These are phyloP conservation scores for Aricia agestis DNA, from an alignment of 1,140 invertebrate genomes.

Conservation along the genomic window DNA sequence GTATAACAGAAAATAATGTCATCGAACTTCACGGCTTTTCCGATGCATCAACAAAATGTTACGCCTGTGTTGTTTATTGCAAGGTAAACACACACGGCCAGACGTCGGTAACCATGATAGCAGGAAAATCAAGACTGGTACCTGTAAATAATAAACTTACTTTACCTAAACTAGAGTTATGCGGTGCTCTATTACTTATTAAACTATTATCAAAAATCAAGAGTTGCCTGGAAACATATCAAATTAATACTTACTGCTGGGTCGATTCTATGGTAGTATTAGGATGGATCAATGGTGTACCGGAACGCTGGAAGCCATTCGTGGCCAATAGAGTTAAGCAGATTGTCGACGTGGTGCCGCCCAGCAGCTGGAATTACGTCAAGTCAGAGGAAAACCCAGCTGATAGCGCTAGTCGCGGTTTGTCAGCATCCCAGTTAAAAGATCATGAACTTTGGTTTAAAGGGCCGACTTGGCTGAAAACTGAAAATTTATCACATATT, in stretches of 20 bases:
- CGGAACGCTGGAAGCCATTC: conserved; percentile 27
- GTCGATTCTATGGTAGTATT: conserved; percentile 29
- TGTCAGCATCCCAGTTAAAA: conserved; percentile 25
- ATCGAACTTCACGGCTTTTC: no score
- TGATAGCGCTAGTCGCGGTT: conserved; percentile 34
- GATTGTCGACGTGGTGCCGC: conserved; percentile 25
- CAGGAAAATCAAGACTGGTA: conserved; percentile 22
- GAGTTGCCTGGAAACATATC: conserved; percentile 18
- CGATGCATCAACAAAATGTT: conserved; percentile 17
- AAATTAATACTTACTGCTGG: conserved; percentile 27
- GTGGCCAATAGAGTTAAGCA: conserved; percentile 29
- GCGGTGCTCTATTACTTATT: conserved; percentile 19
- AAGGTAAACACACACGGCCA: conserved; percentile 16
- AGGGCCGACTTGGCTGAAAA: conserved; percentile 29
- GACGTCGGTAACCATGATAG: conserved; percentile 18
- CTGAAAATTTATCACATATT: conserved; percentile 9
- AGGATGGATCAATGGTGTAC: conserved; percentile 27
- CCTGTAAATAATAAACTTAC: conserved; percentile 21
- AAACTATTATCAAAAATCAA: conserved; percentile 27
- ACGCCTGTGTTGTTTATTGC: conserved; percentile 25
- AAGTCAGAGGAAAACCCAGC: conserved; percentile 34
- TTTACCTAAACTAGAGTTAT: conserved; percentile 22
- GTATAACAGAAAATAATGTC: no score
- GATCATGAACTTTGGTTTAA: conserved; percentile 31
- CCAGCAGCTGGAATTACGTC: conserved; percentile 28